Base-by-base conservation (phyloP, 2,113 vertebrate genomes). In the Loxodonta africana region DNA sequence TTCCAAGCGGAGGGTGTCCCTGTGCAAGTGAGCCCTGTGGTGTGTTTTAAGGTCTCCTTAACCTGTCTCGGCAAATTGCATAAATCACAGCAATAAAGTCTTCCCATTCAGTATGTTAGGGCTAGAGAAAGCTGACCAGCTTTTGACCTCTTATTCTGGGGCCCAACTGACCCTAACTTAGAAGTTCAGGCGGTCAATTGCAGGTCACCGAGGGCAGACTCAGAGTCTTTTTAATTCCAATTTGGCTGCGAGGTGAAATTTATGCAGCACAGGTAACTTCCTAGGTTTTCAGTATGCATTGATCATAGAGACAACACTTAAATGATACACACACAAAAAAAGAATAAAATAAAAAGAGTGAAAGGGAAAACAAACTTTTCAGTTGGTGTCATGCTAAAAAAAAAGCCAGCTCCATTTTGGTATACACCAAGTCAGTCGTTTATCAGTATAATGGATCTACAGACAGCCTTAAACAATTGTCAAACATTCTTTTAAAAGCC, bases 111-210 rank as follows among this genome's bases (percentile, higher is more conserved):
- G 97, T 98, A 96, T 97, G 96, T 98, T 98, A 89, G 98, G 98
- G 96, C 97, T 96, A 97, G 97, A 97, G 98, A 98, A 98, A 98
- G 98, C 97, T 99, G 99, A 99, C 99, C 99, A 99, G 98, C 97
- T 99, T 98, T 98, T 99, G 99, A 99, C 99, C 99, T 99, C 99
- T 98, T 98, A 98, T 98, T 99, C 98, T 99, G 99, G 99, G 99
- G 98, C 99, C 98, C 98, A 98, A 77, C 98, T 99, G 99, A 99
- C 99, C 99, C 99, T 98, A 99, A 99, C 98, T 99, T 98, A 98
- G 98, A 98, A 99, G 99, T 99, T 99, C 99, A 99, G 98, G 98
- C 98, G 92, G 99, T 99, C 99, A 99, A 99, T 99, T 99, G 98
- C 98, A 99, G 99, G 99, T 99, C 99, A 99, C 95, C 0, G 80